A percentile compares a stretch with the other conserved stretches of the same genome.
Evolutionary conservation across 2,797 vertebrate species (phyloP).

Genomic region (Pangasius larnaudii): DNA sequence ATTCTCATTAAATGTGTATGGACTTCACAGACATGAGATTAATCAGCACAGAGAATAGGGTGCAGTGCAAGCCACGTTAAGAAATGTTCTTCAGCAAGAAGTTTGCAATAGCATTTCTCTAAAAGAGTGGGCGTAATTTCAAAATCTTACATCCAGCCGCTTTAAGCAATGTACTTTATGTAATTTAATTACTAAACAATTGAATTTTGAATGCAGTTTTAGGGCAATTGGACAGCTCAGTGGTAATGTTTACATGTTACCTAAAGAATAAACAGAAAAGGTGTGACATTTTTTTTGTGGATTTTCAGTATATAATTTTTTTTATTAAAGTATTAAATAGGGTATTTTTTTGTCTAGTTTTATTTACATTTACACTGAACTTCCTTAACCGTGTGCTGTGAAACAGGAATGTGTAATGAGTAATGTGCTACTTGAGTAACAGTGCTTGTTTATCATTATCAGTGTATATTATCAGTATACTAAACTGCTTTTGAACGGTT

Average conservation of each 20-base stretch:
- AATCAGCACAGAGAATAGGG: background rate
- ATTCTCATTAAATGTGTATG: constrained; percentile 8
- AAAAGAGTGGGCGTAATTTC: background rate
- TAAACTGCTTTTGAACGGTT: background rate
- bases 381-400: background rate
- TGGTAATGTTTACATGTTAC: background rate
- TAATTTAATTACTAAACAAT: background rate
- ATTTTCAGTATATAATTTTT: background rate
- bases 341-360: background rate
- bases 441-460: background rate
- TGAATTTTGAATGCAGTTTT: background rate
- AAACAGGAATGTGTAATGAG: background rate
- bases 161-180: background rate
- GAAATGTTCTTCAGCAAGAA: background rate
- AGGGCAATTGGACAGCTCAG: background rate
- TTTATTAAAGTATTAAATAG: background rate
- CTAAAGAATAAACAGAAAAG: background rate
- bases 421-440: background rate
- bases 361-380: background rate
- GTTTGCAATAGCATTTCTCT: background rate
- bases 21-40: background rate
- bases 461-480: background rate
- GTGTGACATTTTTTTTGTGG: background rate
- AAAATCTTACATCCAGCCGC: background rate
- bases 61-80: background rate